Base-by-base conservation (phyloP, 2,888 invertebrate genomes). In the Macropis europaea region DNA sequence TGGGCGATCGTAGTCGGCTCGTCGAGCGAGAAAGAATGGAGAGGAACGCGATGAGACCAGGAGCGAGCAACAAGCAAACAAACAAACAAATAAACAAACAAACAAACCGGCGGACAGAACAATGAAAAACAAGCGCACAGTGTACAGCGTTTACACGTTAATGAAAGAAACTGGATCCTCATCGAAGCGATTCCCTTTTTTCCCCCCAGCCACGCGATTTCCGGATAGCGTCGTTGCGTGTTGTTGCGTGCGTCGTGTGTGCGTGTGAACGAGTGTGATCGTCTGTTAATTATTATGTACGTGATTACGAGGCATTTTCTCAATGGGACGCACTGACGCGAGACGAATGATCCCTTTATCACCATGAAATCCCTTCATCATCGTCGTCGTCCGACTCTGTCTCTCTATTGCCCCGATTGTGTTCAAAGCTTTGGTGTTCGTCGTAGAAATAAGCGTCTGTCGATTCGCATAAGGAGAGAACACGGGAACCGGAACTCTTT, bases 401-500 rank as follows among this genome's bases (percentile, higher is more conserved):
- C 70, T 77, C 67, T 72, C 73, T 76, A 73, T 72, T 77, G 79
- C 82, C 82, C 83, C 81, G 69, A 86, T 82, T 88, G 87, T 88
- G 88, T 87, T 88, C 86, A 87, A 84, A 83, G 84, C 84, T 83
- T 83, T 73, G 81, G 77, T 83, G 79, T 84, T 83, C 80, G 74
- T 80, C 54, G 64, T 81, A 79, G 73, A 72, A 77, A 50, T 79
- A 67, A 77, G 62, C 62, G 50, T 70, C 47, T 48, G 66, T 69
- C 50, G 72, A 72, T 69, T 66, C 42, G 61, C 64, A 62, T 45
- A 54, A 50, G 56, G 56, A 72, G 50, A 28, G n/a, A 6, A 9
- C 28, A 7, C 30, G 59, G 57, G n/a, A n/a, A n/a, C n/a, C n/a
- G n/a, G n/a, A n/a, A n/a, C n/a, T n/a, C n/a, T n/a, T n/a, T n/a